A percentile compares a stretch with the other conserved stretches of the same genome.
Conservation (phyloP, 2,797 vertebrate species). For the Anabas testudineus region DNA sequence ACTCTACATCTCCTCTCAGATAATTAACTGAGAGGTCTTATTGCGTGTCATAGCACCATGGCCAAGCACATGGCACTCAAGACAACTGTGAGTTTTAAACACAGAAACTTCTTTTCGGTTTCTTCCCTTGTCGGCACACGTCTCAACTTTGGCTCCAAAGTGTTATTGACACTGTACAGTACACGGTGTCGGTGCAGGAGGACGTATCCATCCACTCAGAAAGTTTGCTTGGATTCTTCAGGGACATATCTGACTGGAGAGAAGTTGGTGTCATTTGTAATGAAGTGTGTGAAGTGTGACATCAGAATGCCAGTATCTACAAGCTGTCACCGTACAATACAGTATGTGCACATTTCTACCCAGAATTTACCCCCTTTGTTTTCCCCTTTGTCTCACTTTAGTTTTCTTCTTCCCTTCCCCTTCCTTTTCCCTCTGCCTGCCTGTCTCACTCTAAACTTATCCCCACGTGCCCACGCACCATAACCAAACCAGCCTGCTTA, state of each 20-base stretch:
- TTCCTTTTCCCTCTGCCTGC: slow-evolving; percentile 13
- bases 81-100: background rate
- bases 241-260: slow-evolving; percentile 24
- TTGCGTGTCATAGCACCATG: background rate
- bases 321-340: slow-evolving; percentile 16
- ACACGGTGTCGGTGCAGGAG: background rate
- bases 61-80: too few species aligned
- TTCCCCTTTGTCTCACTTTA: slow-evolving; percentile 5
- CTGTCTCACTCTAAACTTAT: slow-evolving; percentile 41
- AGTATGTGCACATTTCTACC: slow-evolving; percentile 20
- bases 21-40: too few species aligned
- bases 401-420: slow-evolving; percentile 20
- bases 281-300: slow-evolving; percentile 26
- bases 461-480: slow-evolving; percentile 57
- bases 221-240: slow-evolving; percentile 21
- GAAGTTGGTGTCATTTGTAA: slow-evolving; percentile 32
- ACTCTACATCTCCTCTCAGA: slow-evolving; percentile 32
- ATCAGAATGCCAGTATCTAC: slow-evolving; percentile 19
- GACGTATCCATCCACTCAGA: slow-evolving; percentile 9
- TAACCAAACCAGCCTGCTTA: slow-evolving; percentile 67
- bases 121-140: background rate
- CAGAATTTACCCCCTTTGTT: slow-evolving; percentile 1
- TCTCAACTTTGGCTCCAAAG: slow-evolving; percentile 4
- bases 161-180: slow-evolving; percentile 7
- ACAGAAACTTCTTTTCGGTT: background rate